A percentile compares a stretch with the other conserved stretches of the same genome.
Conservation (phyloP, 2,797 vertebrate genomes). For the Lutjanus argentimaculatus region DNA sequence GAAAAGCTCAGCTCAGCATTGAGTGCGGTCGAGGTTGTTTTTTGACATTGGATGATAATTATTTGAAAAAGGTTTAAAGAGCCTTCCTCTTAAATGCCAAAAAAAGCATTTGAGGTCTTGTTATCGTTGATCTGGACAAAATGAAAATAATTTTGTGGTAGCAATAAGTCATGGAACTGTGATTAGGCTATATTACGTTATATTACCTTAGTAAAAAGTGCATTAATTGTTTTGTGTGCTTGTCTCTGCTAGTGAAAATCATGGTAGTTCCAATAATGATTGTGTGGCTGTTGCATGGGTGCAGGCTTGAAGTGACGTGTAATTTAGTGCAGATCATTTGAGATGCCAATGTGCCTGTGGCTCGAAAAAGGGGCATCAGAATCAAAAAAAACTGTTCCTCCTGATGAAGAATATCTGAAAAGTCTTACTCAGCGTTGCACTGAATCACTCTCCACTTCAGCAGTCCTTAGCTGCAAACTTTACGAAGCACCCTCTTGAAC, state of each 20-base stretch:
- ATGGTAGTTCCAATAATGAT: slow-evolving; percentile 59
- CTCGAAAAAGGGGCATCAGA: slow-evolving; percentile 55
- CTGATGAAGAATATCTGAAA: slow-evolving; percentile 70
- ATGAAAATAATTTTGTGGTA: slow-evolving; percentile 74
- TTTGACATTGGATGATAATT: slow-evolving; percentile 47
- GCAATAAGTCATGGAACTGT: slow-evolving; percentile 85
- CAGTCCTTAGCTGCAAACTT: slow-evolving; percentile 84
- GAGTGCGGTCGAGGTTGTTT: slow-evolving; percentile 54
- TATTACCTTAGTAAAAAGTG: slow-evolving; percentile 79
- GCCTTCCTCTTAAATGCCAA: slow-evolving; percentile 73
- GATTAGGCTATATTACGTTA: slow-evolving; percentile 76
- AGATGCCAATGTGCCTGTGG: slow-evolving; percentile 81
- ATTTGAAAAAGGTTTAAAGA: slow-evolving; percentile 57
- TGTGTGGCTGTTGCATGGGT: slow-evolving; percentile 70
- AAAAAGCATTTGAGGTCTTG: slow-evolving; percentile 71
- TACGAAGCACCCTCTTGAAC: slow-evolving; percentile 83
- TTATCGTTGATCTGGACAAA: slow-evolving; percentile 73
- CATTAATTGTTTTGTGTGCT: slow-evolving; percentile 79
- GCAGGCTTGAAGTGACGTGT: slow-evolving; percentile 67
- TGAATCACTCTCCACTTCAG: slow-evolving; percentile 77
- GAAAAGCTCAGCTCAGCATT: slow-evolving; percentile 55
- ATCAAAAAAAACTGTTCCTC: slow-evolving; percentile 62
- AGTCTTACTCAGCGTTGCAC: slow-evolving; percentile 82
- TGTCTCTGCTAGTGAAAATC: slow-evolving; percentile 67
- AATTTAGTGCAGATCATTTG: slow-evolving; percentile 71